Percentiles rank a stretch among this genome's conserved stretches.
Evolutionary conservation across 2,113 vertebrate genomes (phyloP).

Genomic region (Candoia aspera): DNA sequence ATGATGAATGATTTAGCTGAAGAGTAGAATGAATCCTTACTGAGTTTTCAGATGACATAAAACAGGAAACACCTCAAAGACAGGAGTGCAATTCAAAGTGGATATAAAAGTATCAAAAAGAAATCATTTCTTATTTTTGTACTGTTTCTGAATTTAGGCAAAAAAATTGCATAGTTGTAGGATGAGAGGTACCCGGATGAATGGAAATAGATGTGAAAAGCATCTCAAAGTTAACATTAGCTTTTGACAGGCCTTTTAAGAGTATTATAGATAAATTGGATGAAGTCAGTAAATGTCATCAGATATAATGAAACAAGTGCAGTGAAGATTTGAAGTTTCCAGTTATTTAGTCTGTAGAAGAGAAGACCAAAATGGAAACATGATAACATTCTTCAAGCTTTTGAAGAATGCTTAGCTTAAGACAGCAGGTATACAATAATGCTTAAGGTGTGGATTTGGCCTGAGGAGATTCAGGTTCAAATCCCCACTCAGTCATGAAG

Average conservation of each 20-base stretch:
- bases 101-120: neutral
- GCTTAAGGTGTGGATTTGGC: neutral
- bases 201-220: neutral
- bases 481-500: neutral
- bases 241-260: neutral
- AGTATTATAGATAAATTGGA: neutral
- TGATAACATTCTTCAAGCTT: neutral
- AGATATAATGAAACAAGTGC: neutral
- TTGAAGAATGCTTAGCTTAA: neutral
- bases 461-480: neutral
- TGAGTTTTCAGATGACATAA: neutral
- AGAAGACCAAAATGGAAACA: neutral
- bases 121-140: neutral
- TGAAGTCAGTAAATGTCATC: neutral
- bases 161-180: neutral
- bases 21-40: neutral
- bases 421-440: neutral
- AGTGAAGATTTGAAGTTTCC: neutral
- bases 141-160: neutral
- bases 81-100: neutral
- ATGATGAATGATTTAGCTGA: neutral
- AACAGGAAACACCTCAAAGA: neutral
- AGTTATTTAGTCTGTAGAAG: neutral
- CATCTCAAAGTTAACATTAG: neutral
- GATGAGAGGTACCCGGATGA: neutral